These are phyloP conservation scores for Oryzaephilus surinamensis DNA, from an alignment of 1,140 invertebrate species.

Conservation along the genomic window DNA sequence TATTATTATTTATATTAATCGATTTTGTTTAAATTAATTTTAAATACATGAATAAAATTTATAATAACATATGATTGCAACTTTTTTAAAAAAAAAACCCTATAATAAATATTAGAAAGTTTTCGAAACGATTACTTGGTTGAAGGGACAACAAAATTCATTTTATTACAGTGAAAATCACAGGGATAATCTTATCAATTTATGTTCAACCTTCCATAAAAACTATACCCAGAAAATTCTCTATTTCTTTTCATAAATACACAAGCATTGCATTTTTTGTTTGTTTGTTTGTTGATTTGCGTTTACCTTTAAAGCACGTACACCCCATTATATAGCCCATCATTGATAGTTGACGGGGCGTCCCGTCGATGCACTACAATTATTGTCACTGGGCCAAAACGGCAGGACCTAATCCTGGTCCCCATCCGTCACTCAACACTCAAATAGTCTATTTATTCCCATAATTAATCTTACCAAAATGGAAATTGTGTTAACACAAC, in stretches of 20 bases:
- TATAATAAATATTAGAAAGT: not conserved
- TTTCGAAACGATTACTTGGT: not conserved
- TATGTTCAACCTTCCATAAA: too few species aligned
- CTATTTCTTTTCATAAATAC: too few species aligned
- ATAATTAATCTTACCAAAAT: constrained; percentile 9
- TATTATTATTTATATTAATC: too few species aligned
- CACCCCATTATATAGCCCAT: constrained; percentile 86
- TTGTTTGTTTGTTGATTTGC: not conserved
- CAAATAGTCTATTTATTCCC: not conserved
- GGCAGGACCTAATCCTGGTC: constrained; percentile 26
- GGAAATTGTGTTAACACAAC: constrained; percentile 27
- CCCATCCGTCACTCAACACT: constrained; percentile 6
- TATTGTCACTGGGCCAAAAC: constrained; percentile 36
- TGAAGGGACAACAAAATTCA: not conserved
- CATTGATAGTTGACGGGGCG: constrained; percentile 45
- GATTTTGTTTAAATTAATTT: too few species aligned
- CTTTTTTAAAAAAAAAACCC: not conserved
- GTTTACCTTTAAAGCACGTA: constrained; percentile 72
- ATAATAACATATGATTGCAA: not conserved
- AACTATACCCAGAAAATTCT: too few species aligned
- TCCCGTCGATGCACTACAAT: constrained; percentile 30
- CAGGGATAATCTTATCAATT: not conserved
- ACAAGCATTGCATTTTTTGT: too few species aligned
- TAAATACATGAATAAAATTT: too few species aligned
- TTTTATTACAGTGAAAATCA: not conserved